Evolutionary conservation across 1,140 invertebrate species (phyloP).

Genomic region (Telenomus remus): DNA sequence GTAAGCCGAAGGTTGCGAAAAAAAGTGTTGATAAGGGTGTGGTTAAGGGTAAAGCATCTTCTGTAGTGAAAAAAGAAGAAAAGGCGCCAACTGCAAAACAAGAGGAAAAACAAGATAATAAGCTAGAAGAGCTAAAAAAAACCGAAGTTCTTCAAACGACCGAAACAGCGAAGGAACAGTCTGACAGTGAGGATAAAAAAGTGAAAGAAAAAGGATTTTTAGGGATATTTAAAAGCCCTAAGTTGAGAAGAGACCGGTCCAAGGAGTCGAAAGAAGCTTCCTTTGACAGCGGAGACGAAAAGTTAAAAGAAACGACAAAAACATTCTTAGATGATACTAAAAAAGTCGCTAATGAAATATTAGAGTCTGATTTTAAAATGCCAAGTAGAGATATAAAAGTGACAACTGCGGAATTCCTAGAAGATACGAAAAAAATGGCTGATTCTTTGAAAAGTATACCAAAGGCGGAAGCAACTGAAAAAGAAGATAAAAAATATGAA

Average conservation of each 20-base stretch:
- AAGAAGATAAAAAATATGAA: conserved; percentile 24
- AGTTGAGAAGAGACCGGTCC: conserved; percentile 65
- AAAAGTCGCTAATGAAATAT: conserved; percentile 25
- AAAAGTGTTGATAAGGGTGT: conserved; percentile 44
- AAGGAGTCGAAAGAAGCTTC: conserved; percentile 69
- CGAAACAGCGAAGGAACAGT: conserved; percentile 59
- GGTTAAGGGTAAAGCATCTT: conserved; percentile 56
- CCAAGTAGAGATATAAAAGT: conserved; percentile 17
- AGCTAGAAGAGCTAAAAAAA: conserved; percentile 19
- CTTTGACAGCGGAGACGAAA: conserved; percentile 70
- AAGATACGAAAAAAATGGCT: conserved; percentile 39
- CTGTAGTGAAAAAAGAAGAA: conserved; percentile 65
- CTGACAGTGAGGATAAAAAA: conserved; percentile 66
- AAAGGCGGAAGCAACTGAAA: background rate
- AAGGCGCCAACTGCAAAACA: conserved; percentile 55
- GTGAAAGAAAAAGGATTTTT: conserved; percentile 70
- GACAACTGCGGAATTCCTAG: conserved; percentile 23
- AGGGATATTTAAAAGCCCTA: conserved; percentile 70
- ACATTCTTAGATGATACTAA: conserved; percentile 63
- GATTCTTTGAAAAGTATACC: conserved; percentile 38
- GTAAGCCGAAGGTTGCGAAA: conserved; percentile 3
- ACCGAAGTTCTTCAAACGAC: background rate
- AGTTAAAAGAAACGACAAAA: conserved; percentile 56
- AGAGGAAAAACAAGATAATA: conserved; percentile 4
- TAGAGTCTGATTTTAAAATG: background rate